A percentile compares a stretch with the other conserved stretches of the same genome.
Conservation (phyloP, 2,797 vertebrate genomes). For the Halcyon smyrnensis region DNA sequence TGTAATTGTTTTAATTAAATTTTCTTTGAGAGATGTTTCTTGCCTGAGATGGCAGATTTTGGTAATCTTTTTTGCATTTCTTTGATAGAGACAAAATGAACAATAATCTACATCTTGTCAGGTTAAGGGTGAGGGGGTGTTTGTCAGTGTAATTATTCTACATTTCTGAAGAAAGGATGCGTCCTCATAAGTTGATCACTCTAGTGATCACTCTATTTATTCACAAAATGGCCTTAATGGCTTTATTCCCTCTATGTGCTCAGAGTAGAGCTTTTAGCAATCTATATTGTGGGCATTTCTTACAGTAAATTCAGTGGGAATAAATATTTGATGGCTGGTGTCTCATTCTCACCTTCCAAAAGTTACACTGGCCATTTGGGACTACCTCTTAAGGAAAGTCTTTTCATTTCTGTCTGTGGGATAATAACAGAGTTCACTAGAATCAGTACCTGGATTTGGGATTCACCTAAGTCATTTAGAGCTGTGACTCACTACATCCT, state of each 20-base stretch:
- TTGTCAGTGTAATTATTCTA: neutral
- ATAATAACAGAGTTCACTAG: neutral
- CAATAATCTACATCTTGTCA: neutral
- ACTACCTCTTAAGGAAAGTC: neutral
- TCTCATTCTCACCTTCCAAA: neutral
- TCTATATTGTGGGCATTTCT: neutral
- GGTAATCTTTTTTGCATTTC: neutral
- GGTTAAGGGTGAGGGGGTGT: accelerated
- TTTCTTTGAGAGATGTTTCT: neutral
- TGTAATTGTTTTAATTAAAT: neutral
- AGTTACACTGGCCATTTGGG: neutral
- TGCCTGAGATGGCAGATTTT: neutral
- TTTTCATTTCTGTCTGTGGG: neutral
- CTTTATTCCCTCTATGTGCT: neutral
- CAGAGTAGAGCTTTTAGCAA: neutral
- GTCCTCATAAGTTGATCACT: neutral
- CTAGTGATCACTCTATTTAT: neutral
- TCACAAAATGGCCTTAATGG: neutral
- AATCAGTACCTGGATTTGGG: neutral
- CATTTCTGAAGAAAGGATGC: neutral
- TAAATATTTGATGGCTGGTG: neutral
- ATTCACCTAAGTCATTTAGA: neutral
- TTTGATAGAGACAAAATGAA: neutral
- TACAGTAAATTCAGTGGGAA: neutral
- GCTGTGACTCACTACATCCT: neutral